Evolutionary conservation across 2,113 vertebrate genomes (phyloP).

Genomic region (Drymodes brunneopygia): DNA sequence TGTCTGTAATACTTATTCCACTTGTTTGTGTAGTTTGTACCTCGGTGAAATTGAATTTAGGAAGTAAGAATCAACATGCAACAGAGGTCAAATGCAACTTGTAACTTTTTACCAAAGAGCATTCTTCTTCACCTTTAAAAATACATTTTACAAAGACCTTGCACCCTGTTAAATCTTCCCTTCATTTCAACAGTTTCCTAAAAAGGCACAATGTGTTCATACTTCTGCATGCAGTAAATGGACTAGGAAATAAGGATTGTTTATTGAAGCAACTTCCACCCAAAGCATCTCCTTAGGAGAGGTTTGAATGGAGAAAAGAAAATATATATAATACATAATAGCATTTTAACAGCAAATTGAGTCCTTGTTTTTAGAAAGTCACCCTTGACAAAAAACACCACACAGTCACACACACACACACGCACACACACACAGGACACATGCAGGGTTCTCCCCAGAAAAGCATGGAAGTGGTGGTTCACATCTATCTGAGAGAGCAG

Average conservation of each 20-base stretch:
- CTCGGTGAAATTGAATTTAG: not conserved
- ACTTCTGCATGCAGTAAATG: constrained; percentile 74
- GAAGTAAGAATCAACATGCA: constrained; percentile 36
- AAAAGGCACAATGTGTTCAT: constrained; percentile 74
- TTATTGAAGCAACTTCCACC: constrained; percentile 53
- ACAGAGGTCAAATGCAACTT: not conserved
- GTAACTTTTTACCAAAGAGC: not conserved
- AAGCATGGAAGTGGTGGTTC: constrained; percentile 51
- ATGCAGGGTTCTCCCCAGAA: constrained; percentile 71
- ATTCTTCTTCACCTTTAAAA: constrained; percentile 33
- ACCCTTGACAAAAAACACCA: constrained; percentile 59
- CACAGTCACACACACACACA: constrained; percentile 20
- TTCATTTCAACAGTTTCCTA: constrained; percentile 29
- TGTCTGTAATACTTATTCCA: not conserved
- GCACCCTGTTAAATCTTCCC: constrained; percentile 38
- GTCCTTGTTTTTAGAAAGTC: constrained; percentile 70
- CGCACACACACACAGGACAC: constrained; percentile 43
- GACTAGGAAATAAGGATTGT: constrained; percentile 63
- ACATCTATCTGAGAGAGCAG: constrained; percentile 68
- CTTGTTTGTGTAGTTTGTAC: not conserved
- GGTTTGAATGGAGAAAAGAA: constrained; percentile 49
- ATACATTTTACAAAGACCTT: constrained; percentile 13
- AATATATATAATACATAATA: constrained; percentile 31
- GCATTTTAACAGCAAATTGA: constrained; percentile 68
- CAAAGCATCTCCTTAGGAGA: constrained; percentile 62